Evolutionary conservation across 2,797 vertebrate species (phyloP).

Genomic region (Atherinosoma microstoma): DNA sequence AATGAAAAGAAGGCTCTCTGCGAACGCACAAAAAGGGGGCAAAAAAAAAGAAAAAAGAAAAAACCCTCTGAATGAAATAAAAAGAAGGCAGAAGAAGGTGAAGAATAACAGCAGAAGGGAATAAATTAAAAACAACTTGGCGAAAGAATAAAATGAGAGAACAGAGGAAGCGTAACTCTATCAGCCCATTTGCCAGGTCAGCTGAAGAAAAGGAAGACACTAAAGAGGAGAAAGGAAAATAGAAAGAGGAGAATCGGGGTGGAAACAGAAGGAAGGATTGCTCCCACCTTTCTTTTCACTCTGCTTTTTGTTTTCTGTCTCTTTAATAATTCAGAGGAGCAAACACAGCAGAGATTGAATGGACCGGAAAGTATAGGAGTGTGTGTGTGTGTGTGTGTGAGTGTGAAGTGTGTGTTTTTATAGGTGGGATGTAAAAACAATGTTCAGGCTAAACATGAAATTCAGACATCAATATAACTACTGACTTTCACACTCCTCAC

Average conservation of each 20-base stretch:
- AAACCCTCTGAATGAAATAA: conserved; percentile 62
- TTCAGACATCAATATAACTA: background rate
- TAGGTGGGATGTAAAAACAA: conserved; percentile 26
- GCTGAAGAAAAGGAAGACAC: conserved; percentile 60
- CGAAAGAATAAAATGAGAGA: conserved; percentile 41
- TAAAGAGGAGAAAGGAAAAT: conserved; percentile 43
- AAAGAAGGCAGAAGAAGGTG: conserved; percentile 41
- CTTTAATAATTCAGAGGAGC: conserved; percentile 78
- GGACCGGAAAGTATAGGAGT: conserved; percentile 24
- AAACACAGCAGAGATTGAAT: conserved; percentile 67
- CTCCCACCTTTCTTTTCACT: conserved; percentile 53
- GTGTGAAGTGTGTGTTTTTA: conserved; percentile 26
- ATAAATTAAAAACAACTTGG: conserved; percentile 59
- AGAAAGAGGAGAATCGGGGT: conserved; percentile 39
- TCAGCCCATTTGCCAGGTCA: conserved; percentile 74
- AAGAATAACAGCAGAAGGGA: conserved; percentile 32
- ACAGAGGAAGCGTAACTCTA: conserved; percentile 67
- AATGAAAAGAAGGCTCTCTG: conserved; percentile 49
- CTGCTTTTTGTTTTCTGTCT: conserved; percentile 76
- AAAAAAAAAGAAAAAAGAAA: conserved; percentile 36
- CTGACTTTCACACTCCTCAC: background rate
- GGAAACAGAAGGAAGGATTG: conserved; percentile 40
- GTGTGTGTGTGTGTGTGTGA: too few relatives aligned
- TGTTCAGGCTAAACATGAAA: background rate
- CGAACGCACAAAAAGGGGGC: conserved; percentile 14